Conservation (phyloP, 2,888 invertebrate genomes). For the Calameuta idolon region DNA sequence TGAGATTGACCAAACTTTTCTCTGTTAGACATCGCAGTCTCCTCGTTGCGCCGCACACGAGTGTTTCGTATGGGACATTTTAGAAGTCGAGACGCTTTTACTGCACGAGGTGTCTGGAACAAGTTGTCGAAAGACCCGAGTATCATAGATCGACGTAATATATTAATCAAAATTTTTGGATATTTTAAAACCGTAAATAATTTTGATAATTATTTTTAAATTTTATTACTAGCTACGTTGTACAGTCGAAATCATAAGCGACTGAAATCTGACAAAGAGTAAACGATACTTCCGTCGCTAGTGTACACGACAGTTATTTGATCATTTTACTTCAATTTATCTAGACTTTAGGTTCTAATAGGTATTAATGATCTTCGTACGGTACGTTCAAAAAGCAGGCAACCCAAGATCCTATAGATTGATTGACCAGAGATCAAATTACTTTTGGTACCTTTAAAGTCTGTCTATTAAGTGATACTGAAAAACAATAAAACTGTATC, state of each 20-base stretch:
- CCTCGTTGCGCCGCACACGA: background rate
- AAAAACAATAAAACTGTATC: background rate
- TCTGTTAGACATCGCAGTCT: background rate
- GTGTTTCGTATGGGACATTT: background rate
- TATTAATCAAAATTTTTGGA: background rate
- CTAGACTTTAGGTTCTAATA: background rate
- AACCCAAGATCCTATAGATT: background rate
- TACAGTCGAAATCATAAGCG: background rate
- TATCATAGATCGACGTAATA: background rate
- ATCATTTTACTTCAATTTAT: background rate
- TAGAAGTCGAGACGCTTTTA: background rate
- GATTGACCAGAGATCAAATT: background rate
- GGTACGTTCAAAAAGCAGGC: background rate
- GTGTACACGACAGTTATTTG: background rate
- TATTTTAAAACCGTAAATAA: background rate
- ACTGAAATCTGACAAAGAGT: background rate
- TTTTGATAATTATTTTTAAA: background rate
- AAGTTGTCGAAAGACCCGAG: background rate
- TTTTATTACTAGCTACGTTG: background rate
- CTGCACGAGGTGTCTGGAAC: background rate
- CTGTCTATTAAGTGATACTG: background rate
- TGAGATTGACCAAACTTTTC: slow-evolving; percentile 7
- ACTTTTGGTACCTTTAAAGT: background rate
- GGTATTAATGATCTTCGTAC: background rate
- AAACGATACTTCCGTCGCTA: background rate